Percentiles rank a stretch among this genome's conserved stretches.
Conservation (phyloP, 2,888 invertebrate species). For the Diogma glabrata region DNA sequence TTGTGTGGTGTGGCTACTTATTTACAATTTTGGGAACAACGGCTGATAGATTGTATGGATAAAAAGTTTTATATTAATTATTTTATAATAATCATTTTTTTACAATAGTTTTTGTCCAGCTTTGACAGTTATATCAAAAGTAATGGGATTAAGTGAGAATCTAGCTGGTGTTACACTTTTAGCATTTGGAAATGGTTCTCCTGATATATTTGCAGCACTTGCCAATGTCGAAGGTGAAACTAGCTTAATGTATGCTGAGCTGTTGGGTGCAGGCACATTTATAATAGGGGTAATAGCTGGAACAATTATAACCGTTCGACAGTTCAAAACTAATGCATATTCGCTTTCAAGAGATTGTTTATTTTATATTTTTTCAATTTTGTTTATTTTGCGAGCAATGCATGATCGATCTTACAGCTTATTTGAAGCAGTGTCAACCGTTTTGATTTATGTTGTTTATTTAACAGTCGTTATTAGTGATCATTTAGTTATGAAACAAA, state of each 20-base stretch:
- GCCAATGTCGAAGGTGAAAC: constrained; percentile 34
- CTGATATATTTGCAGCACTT: constrained; percentile 53
- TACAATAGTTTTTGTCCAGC: constrained; percentile 46
- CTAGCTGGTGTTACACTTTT: constrained; percentile 55
- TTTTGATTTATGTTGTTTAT: constrained; percentile 22
- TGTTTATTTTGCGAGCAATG: constrained; percentile 21
- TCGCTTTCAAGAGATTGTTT: constrained; percentile 22
- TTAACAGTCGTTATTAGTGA: constrained; percentile 22
- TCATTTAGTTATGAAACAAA: constrained; percentile 22
- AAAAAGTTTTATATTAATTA: background rate
- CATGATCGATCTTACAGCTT: constrained; percentile 19
- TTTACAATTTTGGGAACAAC: constrained; percentile 43
- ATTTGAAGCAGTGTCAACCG: constrained; percentile 14
- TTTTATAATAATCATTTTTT: constrained; percentile 13
- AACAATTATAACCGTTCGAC: constrained; percentile 40
- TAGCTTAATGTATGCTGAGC: constrained; percentile 35
- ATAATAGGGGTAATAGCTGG: constrained; percentile 48
- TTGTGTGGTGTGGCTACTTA: constrained; percentile 39
- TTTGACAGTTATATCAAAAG: constrained; percentile 37
- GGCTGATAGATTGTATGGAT: constrained; percentile 45
- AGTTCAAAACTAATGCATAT: constrained; percentile 35
- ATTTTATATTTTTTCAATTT: constrained; percentile 22
- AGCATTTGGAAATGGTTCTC: constrained; percentile 58
- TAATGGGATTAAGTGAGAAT: constrained; percentile 40
- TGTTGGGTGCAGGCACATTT: constrained; percentile 48